These are phyloP conservation scores for Syngnathus floridae DNA, from an alignment of 2,113 vertebrate genomes.

Conservation along the genomic window DNA sequence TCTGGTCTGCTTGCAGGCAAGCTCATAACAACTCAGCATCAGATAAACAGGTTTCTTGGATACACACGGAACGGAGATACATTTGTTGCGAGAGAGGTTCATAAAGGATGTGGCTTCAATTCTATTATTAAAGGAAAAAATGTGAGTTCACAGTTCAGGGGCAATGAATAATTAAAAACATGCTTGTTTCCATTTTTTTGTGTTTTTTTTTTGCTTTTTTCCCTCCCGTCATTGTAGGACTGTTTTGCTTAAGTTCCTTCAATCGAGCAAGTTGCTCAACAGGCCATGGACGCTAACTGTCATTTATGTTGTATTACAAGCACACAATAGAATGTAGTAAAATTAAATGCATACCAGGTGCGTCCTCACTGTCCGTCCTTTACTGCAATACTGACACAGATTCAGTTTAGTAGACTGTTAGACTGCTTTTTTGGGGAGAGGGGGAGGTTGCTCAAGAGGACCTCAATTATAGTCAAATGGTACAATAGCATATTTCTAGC, in stretches of 20 bases:
- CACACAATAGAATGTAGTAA: constrained; percentile 45
- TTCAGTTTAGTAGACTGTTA: neutral
- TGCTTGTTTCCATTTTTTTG: constrained; percentile 5
- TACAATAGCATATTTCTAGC: neutral
- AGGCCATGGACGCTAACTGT: constrained; percentile 25
- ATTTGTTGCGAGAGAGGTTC: constrained; percentile 47
- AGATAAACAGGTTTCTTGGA: constrained; percentile 64
- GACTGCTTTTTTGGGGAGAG: no score
- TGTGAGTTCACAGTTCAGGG: constrained; percentile 46
- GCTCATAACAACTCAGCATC: constrained; percentile 61
- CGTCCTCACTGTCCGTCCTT: constrained; percentile 37
- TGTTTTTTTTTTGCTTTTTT: neutral
- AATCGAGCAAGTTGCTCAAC: constrained; percentile 32
- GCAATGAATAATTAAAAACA: constrained; percentile 32
- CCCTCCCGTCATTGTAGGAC: constrained; percentile 22
- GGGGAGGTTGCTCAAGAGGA: neutral
- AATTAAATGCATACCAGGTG: constrained; percentile 64
- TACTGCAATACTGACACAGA: neutral
- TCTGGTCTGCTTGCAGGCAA: constrained; percentile 58
- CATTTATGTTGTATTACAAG: constrained; percentile 45
- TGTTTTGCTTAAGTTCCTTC: constrained; percentile 32
- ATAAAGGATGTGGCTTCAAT: constrained; percentile 23
- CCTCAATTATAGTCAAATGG: neutral
- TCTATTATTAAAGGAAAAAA: constrained; percentile 51
- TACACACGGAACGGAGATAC: constrained; percentile 54